Conservation (phyloP, 1,140 invertebrate genomes). For the Megalonaias nervosa region DNA sequence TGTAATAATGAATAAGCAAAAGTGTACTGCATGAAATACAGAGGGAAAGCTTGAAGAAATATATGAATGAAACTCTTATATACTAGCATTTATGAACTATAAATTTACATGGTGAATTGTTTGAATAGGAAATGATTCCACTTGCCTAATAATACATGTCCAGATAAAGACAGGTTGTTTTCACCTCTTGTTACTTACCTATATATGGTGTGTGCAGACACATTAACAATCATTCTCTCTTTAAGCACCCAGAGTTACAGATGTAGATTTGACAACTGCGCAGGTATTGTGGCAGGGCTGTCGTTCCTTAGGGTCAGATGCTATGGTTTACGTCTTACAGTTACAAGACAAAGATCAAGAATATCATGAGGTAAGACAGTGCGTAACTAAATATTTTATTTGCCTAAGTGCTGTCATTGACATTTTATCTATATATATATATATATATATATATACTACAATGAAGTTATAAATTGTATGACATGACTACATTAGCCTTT, state of each 20-base stretch:
- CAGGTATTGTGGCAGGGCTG: slow-evolving; percentile 76
- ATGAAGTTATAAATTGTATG: no score
- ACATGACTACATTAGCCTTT: no score
- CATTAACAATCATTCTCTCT: slow-evolving; percentile 16
- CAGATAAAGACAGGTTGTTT: neutral
- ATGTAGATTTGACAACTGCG: slow-evolving; percentile 71
- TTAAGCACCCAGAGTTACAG: slow-evolving; percentile 75
- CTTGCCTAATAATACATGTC: neutral
- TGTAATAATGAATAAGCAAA: no score
- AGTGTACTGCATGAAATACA: no score
- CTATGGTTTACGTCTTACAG: slow-evolving; percentile 79
- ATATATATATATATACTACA: neutral
- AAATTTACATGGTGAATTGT: no score
- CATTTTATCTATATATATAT: neutral
- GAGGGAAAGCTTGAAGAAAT: no score
- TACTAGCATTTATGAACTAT: no score
- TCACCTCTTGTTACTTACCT: neutral
- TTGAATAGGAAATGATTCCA: no score
- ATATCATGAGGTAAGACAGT: slow-evolving; percentile 75
- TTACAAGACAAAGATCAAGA: slow-evolving; percentile 77
- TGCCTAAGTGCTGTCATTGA: neutral
- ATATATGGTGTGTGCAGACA: neutral
- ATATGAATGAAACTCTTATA: no score
- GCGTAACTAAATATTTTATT: neutral
- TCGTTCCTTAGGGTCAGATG: slow-evolving; percentile 75